These are phyloP conservation scores for Pristionchus exspectatus DNA, from an alignment of 2,888 invertebrate genomes.

Conservation along the genomic window DNA sequence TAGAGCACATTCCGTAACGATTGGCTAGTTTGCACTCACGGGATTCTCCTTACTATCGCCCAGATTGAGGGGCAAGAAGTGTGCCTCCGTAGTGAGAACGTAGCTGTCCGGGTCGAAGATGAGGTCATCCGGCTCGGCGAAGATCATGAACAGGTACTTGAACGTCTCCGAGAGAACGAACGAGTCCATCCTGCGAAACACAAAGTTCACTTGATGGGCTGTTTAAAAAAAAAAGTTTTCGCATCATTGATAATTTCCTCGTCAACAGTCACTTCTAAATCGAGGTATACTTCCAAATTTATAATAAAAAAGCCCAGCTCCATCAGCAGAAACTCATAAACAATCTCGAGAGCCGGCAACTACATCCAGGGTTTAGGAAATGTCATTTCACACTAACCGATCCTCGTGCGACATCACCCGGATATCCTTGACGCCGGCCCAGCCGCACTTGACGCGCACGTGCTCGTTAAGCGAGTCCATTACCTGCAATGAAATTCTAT, in stretches of 20 bases:
- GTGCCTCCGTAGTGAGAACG: conserved; percentile 87
- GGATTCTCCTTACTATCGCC: conserved; percentile 56
- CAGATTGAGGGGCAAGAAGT: conserved; percentile 88
- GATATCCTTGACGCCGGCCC: conserved; percentile 96
- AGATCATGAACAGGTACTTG: conserved; percentile 95
- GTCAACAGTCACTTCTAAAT: no score
- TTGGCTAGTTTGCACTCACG: conserved; percentile 39
- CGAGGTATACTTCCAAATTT: no score
- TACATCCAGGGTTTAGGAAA: background rate
- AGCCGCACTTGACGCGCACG: conserved; percentile 95
- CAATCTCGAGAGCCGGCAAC: background rate
- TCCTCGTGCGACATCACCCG: conserved; percentile 91
- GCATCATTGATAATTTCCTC: no score
- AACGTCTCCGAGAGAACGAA: conserved; percentile 98
- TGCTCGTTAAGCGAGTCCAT: conserved; percentile 91
- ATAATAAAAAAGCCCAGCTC: no score
- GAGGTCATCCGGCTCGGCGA: conserved; percentile 89
- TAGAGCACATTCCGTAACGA: no score
- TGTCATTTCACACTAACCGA: conserved; percentile 79
- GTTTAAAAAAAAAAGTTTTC: no score
- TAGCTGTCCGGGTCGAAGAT: conserved; percentile 70
- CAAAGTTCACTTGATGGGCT: no score
- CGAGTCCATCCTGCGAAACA: conserved; percentile 90
- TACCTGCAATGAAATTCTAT: conserved; percentile 81
- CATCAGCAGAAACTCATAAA: no score